Conservation (phyloP, 1,140 invertebrate genomes). For the Pseudachorutes palmiensis region DNA sequence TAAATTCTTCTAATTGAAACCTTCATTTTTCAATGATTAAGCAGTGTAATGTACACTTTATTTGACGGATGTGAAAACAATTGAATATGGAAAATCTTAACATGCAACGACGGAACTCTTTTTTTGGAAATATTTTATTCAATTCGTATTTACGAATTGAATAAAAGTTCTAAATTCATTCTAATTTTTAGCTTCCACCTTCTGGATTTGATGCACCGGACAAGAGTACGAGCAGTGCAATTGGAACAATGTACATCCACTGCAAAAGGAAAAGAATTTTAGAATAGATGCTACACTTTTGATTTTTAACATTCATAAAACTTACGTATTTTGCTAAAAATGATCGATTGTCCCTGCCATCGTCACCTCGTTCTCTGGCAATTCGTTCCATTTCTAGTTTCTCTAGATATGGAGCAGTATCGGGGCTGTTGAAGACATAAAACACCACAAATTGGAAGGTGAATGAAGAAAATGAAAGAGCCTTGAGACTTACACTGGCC, state of each 20-base stretch:
- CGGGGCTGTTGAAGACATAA: too few relatives aligned
- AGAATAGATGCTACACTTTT: neutral
- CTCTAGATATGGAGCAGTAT: constrained; percentile 84
- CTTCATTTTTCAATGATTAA: too few relatives aligned
- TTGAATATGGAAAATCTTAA: too few relatives aligned
- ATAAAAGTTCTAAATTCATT: neutral
- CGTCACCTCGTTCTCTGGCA: constrained; percentile 77
- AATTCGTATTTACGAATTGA: too few relatives aligned
- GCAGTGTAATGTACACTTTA: too few relatives aligned
- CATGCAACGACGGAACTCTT: too few relatives aligned
- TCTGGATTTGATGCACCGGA: constrained; percentile 75
- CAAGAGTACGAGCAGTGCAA: constrained; percentile 73
- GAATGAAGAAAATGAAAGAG: too few relatives aligned
- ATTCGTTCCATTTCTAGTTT: constrained; percentile 81
- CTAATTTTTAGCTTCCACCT: constrained; percentile 37
- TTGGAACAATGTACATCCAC: constrained; percentile 94
- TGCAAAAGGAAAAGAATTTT: constrained; percentile 47
- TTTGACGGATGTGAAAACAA: too few relatives aligned
- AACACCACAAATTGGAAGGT: too few relatives aligned
- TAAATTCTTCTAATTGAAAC: too few relatives aligned
- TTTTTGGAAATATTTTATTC: too few relatives aligned
- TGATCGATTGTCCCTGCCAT: constrained; percentile 77
- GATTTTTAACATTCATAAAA: constrained; percentile 33
- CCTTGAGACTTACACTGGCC: constrained; percentile 62
- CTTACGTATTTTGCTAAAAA: constrained; percentile 96